phyloP scores from a whole-genome alignment of 2,888 invertebrate species.

The Punctoribates punctum region DNA sequence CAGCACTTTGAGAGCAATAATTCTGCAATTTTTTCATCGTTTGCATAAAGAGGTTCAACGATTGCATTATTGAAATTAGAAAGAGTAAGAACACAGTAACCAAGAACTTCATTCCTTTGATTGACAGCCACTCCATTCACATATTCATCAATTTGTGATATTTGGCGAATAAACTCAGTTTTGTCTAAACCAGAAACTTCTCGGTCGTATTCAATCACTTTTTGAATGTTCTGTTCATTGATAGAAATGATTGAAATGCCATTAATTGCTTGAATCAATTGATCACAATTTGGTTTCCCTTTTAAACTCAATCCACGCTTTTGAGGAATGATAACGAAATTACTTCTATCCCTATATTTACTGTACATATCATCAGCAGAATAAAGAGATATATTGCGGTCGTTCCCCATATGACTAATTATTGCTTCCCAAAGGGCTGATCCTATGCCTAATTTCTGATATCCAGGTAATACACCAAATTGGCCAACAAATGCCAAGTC shows the following conservation, averaged over 20 bases:
- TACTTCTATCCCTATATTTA: constrained; percentile 43
- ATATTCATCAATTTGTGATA: too few relatives aligned
- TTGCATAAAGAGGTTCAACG: too few relatives aligned
- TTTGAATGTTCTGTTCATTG: not conserved
- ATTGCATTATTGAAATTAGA: too few relatives aligned
- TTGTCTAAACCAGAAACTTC: too few relatives aligned
- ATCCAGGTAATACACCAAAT: constrained; percentile 43
- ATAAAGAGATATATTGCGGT: constrained; percentile 41
- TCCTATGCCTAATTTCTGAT: constrained; percentile 45
- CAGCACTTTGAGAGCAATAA: too few relatives aligned
- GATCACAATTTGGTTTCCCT: not conserved
- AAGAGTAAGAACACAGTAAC: too few relatives aligned
- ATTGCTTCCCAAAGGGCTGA: constrained; percentile 43
- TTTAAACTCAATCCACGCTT: not conserved
- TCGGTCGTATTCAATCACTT: too few relatives aligned
- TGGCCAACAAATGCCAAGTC: constrained; percentile 45
- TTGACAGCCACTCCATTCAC: too few relatives aligned
- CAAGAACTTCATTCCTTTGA: too few relatives aligned
- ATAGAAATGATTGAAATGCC: not conserved
- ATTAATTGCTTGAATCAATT: not conserved
- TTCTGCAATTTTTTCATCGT: too few relatives aligned
- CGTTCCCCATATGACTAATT: constrained; percentile 41
- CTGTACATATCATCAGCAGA: constrained; percentile 41
- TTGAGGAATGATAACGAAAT: constrained; percentile 38
- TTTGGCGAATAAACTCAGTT: too few relatives aligned